Evolutionary conservation across 2,888 invertebrate genomes (phyloP).

Genomic region (Drosophila pseudotakahashii): DNA sequence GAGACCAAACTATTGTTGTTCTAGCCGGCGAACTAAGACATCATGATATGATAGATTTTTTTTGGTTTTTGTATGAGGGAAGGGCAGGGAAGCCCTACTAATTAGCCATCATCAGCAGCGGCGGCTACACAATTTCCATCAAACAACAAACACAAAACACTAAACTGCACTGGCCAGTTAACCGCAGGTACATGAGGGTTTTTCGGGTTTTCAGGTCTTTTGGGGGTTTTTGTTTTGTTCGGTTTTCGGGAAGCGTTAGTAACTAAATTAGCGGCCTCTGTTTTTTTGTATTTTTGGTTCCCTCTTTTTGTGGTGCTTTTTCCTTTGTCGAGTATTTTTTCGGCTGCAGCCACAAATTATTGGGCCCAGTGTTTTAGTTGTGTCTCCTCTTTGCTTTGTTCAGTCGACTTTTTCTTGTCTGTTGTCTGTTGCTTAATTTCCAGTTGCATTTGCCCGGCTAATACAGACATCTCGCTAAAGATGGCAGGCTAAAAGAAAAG

Average conservation of each 20-base stretch:
- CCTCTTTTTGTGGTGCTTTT: constrained; percentile 27
- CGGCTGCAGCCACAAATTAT: constrained; percentile 45
- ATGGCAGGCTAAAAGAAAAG: background rate
- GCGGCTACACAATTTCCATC: constrained; percentile 64
- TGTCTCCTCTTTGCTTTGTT: constrained; percentile 43
- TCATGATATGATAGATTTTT: constrained; percentile 33
- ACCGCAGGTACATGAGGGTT: constrained; percentile 43
- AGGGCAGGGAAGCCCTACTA: constrained; percentile 46
- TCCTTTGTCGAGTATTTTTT: constrained; percentile 25
- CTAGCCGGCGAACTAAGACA: constrained; percentile 30
- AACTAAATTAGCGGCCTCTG: constrained; percentile 74
- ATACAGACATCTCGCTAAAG: constrained; percentile 72
- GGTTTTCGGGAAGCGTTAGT: constrained; percentile 49
- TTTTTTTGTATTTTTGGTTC: constrained; percentile 16
- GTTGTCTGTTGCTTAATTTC: constrained; percentile 64
- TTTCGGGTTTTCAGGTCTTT: constrained; percentile 23
- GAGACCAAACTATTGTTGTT: constrained; percentile 33
- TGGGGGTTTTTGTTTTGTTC: background rate
- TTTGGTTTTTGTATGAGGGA: background rate
- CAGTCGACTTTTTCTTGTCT: constrained; percentile 8
- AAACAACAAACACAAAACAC: constrained; percentile 20
- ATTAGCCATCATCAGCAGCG: constrained; percentile 76
- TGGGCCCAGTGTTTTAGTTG: constrained; percentile 30
- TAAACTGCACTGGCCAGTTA: constrained; percentile 42
- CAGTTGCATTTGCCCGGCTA: constrained; percentile 69